A percentile compares a stretch with the other conserved stretches of the same genome.
Conservation (phyloP, 2,888 invertebrate species). For the Drosophila mercatorum region DNA sequence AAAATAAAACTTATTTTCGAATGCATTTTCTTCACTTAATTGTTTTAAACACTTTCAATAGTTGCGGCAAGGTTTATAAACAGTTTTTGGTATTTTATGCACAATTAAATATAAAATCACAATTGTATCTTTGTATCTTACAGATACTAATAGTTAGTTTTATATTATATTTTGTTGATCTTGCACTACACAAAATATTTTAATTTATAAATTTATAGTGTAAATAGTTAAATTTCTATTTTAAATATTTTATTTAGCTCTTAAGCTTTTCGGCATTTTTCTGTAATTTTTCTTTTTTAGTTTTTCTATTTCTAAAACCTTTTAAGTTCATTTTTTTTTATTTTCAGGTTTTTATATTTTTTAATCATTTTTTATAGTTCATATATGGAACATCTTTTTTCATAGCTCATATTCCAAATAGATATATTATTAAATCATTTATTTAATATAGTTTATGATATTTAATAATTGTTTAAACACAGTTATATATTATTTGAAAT, state of each 20-base stretch:
- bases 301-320: too few species aligned
- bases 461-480: too few species aligned
- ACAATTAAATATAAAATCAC: not conserved
- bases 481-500: too few species aligned
- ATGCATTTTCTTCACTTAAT: not conserved
- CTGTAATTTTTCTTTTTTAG: not conserved
- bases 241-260: not conserved
- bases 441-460: not conserved
- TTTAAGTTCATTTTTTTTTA: not conserved
- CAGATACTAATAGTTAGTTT: not conserved
- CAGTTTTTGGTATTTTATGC: not conserved
- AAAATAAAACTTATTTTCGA: conserved; percentile 9
- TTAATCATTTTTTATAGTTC: not conserved
- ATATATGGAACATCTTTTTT: not conserved
- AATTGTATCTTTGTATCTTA: not conserved
- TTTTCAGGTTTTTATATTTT: not conserved
- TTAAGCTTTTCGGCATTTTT: not conserved
- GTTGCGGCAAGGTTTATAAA: not conserved
- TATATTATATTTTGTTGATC: not conserved
- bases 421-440: not conserved
- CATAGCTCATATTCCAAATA: too few species aligned
- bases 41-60: conserved; percentile 3
- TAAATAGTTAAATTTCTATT: not conserved
- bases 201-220: not conserved
- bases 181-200: not conserved